Percentiles rank a stretch among this genome's conserved stretches.
Conservation (phyloP, 2,113 vertebrate genomes). For the Trinectes maculatus region DNA sequence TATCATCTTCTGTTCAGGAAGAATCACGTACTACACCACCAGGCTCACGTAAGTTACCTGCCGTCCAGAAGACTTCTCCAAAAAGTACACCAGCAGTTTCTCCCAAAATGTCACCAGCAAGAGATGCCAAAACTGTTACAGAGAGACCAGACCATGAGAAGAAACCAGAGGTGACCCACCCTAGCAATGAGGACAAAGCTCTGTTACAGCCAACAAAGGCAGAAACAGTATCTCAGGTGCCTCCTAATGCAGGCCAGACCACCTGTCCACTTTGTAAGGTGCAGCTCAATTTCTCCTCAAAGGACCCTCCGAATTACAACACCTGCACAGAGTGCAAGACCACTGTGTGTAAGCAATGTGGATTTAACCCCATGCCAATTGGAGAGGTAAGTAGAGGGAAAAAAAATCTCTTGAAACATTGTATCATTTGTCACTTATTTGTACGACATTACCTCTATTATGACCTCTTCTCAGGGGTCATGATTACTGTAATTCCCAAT, state of each 20-base stretch:
- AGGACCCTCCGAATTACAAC: slow-evolving; percentile 89
- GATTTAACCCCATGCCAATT: slow-evolving; percentile 67
- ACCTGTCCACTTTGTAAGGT: slow-evolving; percentile 92
- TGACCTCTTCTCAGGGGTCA: neutral
- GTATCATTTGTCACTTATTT: neutral
- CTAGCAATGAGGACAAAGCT: slow-evolving; percentile 52
- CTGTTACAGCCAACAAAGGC: slow-evolving; percentile 32
- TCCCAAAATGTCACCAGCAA: slow-evolving; percentile 59
- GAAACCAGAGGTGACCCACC: slow-evolving; percentile 38
- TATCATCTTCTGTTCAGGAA: slow-evolving; percentile 76
- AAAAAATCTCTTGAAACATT: no score
- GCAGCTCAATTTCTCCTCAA: slow-evolving; percentile 84
- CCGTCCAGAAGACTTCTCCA: slow-evolving; percentile 49
- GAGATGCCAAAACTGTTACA: slow-evolving; percentile 46
- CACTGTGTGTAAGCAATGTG: slow-evolving; percentile 91
- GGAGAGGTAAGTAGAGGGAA: slow-evolving; percentile 61
- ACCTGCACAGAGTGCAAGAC: slow-evolving; percentile 92
- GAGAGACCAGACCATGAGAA: slow-evolving; percentile 56
- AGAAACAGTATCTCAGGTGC: neutral
- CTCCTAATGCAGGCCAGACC: slow-evolving; percentile 35
- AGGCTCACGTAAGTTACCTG: slow-evolving; percentile 73
- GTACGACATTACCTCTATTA: neutral
- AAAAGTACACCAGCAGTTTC: slow-evolving; percentile 64
- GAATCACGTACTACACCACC: slow-evolving; percentile 72
- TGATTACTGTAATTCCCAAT: neutral